phyloP scores from a whole-genome alignment of 2,797 vertebrate species.

The Chrysocyon brachyurus region DNA sequence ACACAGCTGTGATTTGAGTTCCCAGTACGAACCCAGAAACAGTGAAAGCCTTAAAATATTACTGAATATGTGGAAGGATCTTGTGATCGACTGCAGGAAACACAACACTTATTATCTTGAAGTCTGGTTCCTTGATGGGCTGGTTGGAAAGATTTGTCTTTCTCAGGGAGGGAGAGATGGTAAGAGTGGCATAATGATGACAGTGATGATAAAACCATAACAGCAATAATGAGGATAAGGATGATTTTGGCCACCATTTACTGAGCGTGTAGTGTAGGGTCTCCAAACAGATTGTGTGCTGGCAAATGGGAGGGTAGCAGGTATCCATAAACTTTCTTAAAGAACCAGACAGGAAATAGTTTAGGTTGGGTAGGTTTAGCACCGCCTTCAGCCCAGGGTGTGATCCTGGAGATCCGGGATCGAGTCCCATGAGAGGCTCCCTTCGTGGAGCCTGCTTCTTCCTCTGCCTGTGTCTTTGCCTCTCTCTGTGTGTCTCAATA shows the following conservation, averaged over 20 bases:
- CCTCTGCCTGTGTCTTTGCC: too few species aligned
- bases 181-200: background rate
- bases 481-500: too few species aligned
- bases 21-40: slow-evolving; percentile 29
- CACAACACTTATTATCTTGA: background rate
- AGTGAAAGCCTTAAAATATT: background rate
- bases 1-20: background rate
- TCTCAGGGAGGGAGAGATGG: background rate
- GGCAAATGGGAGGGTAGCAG: background rate
- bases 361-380: background rate
- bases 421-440: too few species aligned
- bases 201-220: background rate
- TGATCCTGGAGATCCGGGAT: too few species aligned
- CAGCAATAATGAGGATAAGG: background rate
- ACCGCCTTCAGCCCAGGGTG: too few species aligned
- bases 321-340: background rate
- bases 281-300: background rate
- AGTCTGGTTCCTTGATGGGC: slow-evolving; percentile 23
- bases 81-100: background rate
- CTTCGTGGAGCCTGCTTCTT: too few species aligned
- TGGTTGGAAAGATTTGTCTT: background rate
- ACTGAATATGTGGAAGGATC: background rate
- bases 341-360: too few species aligned
- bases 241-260: background rate
- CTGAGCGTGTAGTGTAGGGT: background rate